These are phyloP conservation scores for Murina feae DNA, from an alignment of 2,113 vertebrate species.

Conservation along the genomic window DNA sequence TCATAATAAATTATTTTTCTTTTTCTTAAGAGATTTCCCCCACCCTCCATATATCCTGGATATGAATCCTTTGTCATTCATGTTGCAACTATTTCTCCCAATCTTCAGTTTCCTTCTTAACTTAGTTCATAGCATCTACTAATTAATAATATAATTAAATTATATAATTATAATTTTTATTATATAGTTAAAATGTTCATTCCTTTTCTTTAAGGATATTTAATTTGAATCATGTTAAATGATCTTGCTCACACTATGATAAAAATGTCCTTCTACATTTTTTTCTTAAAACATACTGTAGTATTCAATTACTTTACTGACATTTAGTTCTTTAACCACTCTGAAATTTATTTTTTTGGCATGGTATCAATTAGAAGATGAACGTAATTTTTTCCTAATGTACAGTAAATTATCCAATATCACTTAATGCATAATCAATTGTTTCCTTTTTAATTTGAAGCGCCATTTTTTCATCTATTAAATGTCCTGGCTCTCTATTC, in stretches of 20 bases:
- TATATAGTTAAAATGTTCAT: neutral
- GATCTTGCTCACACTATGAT: neutral
- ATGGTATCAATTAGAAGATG: neutral
- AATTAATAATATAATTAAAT: neutral
- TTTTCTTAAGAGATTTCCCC: neutral
- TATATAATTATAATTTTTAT: neutral
- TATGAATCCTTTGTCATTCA: neutral
- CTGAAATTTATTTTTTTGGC: neutral
- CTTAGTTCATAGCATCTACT: neutral
- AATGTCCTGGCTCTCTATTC: too few relatives aligned
- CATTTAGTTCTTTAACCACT: neutral
- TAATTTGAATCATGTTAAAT: constrained; percentile 11
- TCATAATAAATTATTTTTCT: neutral
- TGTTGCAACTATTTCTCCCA: neutral
- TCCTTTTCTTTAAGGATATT: neutral
- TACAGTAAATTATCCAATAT: neutral
- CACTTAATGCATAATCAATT: neutral
- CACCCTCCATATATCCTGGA: neutral
- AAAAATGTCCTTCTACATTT: constrained; percentile 1
- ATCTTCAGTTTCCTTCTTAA: neutral
- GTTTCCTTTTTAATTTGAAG: neutral
- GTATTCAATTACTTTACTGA: neutral
- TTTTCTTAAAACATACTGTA: neutral
- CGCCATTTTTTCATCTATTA: too few relatives aligned
- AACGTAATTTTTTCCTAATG: neutral